Base-by-base conservation (phyloP, 2,888 invertebrate species). In the Lissonota sp. region DNA sequence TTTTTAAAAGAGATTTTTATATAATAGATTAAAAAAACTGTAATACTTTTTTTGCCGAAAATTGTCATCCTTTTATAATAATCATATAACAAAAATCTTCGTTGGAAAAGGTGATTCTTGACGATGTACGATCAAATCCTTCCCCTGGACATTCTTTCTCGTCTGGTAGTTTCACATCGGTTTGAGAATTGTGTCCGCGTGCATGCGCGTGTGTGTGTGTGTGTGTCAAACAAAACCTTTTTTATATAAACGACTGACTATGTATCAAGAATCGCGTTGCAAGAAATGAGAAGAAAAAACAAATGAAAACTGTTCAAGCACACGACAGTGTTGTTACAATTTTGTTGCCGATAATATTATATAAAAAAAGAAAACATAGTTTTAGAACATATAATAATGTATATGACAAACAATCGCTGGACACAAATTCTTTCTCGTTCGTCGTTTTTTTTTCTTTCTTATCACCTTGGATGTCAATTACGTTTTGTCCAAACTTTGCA, bases 321-420 rank as follows among this genome's bases (percentile, higher is more conserved):
- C 42, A 42, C 67, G 74, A 53, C 12, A 60, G 58, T 67, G 67
- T 60, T 53, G 51, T 6, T 51, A 58, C 51, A 42, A 72, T 72
- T 63, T 72, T 53, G 63, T 63, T 72, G 72, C 62, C 72, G 72
- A 72, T 63, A 26, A 2, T 26, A 63, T 72, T 72, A 62, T 62
- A 37, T 26, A 51, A 46, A 51, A 51, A 49, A 44, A n/a, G 5
- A 53, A 14, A 14, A n/a, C 14, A 53, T 12, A 57, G 55, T 62
- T 67, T 66, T 67, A 49, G 67, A 40, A 55, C 26, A 74, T 51
- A 58, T 58, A 58, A 55, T 64, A 55, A 6, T 57, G 42, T 37
- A 51, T 37, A 46, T 26, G 14, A 46, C 46, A 49, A 51, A 66
- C 8, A 67, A 53, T 63, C 60, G 74, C 66, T 82, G 78, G 78